Evolutionary conservation across 2,113 vertebrate genomes (phyloP).

Genomic region (Etia nguti): DNA sequence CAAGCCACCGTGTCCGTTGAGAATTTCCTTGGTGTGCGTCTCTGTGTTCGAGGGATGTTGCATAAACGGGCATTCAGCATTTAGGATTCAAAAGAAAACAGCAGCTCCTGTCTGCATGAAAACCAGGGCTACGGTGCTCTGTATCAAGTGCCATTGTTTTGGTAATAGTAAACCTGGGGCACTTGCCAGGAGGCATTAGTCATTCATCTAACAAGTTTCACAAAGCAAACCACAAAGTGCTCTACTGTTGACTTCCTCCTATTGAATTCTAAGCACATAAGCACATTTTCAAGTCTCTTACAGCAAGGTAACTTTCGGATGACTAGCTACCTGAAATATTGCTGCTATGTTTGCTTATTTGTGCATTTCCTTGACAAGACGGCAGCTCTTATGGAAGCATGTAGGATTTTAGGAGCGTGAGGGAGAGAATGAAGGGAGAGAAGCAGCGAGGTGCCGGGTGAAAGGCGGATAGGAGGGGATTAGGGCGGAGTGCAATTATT

Average conservation of each 20-base stretch:
- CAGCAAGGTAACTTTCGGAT: slow-evolving; percentile 20
- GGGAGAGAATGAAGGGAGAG: slow-evolving; percentile 9
- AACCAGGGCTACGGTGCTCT: slow-evolving; percentile 57
- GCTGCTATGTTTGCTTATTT: slow-evolving; percentile 47
- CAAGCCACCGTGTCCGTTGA: slow-evolving; percentile 42
- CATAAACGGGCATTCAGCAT: slow-evolving; percentile 57
- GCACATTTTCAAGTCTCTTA: slow-evolving; percentile 39
- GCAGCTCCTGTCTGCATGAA: slow-evolving; percentile 57
- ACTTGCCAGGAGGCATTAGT: slow-evolving; percentile 68
- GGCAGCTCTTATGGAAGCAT: slow-evolving; percentile 16
- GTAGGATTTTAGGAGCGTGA: not conserved
- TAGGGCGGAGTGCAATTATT: slow-evolving; percentile 65
- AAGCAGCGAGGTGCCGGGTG: slow-evolving; percentile 38
- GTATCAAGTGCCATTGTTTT: slow-evolving; percentile 67
- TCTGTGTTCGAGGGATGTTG: slow-evolving; percentile 37
- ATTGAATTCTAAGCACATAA: slow-evolving; percentile 55
- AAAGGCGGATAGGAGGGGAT: slow-evolving; percentile 54
- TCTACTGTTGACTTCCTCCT: slow-evolving; percentile 58
- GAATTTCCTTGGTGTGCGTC: slow-evolving; percentile 44
- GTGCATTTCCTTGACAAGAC: slow-evolving; percentile 11
- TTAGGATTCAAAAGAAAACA: slow-evolving; percentile 61
- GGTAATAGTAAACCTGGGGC: slow-evolving; percentile 69
- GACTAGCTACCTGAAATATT: slow-evolving; percentile 33
- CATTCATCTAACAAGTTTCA: slow-evolving; percentile 67
- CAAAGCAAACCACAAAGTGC: slow-evolving; percentile 66